Evolutionary conservation across 2,797 vertebrate genomes (phyloP), one percentile per base, ranked within the genome.

Genomic region (Hozukius guyotensis): DNA sequence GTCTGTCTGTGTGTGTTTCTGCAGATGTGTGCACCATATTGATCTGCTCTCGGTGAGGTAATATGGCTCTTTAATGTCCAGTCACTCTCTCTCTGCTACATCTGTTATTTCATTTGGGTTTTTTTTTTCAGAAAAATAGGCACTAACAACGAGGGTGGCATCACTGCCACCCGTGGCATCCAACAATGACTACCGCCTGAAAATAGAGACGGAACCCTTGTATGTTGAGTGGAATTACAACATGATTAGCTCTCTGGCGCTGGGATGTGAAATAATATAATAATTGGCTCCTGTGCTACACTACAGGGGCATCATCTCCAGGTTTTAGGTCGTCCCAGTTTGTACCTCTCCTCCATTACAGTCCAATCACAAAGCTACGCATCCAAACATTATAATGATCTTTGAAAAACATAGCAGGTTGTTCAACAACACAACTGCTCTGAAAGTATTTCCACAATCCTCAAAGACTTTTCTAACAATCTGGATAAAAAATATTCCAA

Each of bases 181-280:
- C 46, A 29, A 70, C 70, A 72, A 72, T 69, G 78, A 80, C 67
- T 87, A 69, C 79, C n/a, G 71, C 63, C 75, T 80, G 88, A 84
- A 91, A 93, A 87, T 85, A 90, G 75, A 93, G 74, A 85, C 2
- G 29, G 63, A 75, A 72, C 61, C 63, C 64, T 82, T 38, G 78
- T 78, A 70, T 71, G 75, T 63, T 71, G 72, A 80, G 86, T 64
- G 82, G 77, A 84, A 87, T 87, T 85, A 85, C 55, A 78, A 60
- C 72, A 73, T 57, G 73, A 87, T 87, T 75, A 83, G 77, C 78
- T 80, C 75, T 78, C 49, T 6, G 76, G 56, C 32, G 11, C 49
- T 10, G 60, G 78, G 79, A 86, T 66, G 80, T 60, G 60, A 67
- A 73, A 83, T 79, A 78, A 72, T 73, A 53, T 56, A 49, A 82